These are phyloP conservation scores for Sycophaga agraensis DNA, from an alignment of 1,140 invertebrate species.

Conservation along the genomic window DNA sequence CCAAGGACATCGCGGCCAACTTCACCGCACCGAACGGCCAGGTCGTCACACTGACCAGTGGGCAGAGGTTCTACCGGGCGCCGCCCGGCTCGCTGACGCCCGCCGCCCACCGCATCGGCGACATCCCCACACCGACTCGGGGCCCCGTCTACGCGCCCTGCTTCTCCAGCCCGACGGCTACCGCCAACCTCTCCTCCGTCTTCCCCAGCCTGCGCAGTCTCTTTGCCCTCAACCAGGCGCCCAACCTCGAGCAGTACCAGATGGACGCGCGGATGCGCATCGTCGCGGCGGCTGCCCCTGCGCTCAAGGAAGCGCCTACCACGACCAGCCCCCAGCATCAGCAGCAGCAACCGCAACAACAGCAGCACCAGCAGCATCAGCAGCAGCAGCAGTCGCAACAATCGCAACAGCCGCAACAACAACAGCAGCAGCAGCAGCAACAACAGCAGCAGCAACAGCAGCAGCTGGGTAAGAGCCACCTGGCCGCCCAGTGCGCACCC, in stretches of 20 bases:
- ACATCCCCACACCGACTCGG: conserved; percentile 33
- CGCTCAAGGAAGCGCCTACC: neutral
- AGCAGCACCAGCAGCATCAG: neutral
- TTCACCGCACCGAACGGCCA: conserved; percentile 40
- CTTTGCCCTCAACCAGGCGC: conserved; percentile 41
- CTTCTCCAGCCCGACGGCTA: conserved; percentile 24
- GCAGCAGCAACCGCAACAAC: conserved; percentile 24
- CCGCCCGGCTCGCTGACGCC: conserved; percentile 49
- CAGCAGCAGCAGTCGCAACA: neutral
- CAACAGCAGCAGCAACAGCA: neutral
- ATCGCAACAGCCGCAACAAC: neutral
- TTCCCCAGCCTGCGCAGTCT: conserved; percentile 45
- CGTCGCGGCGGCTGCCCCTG: neutral
- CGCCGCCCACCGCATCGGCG: conserved; percentile 41
- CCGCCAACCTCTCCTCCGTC: conserved; percentile 34
- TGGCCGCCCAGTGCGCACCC: conserved; percentile 47
- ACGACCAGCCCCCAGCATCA: neutral
- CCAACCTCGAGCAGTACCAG: conserved; percentile 42
- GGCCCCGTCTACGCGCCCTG: conserved; percentile 45
- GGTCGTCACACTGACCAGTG: conserved; percentile 42
- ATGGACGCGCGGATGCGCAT: conserved; percentile 35
- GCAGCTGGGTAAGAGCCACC: conserved; percentile 38
- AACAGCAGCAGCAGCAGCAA: neutral
- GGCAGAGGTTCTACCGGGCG: conserved; percentile 46
- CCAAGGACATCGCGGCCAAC: conserved; percentile 28